Evolutionary conservation across 2,113 vertebrate species (phyloP).

Genomic region (Chitala chitala): DNA sequence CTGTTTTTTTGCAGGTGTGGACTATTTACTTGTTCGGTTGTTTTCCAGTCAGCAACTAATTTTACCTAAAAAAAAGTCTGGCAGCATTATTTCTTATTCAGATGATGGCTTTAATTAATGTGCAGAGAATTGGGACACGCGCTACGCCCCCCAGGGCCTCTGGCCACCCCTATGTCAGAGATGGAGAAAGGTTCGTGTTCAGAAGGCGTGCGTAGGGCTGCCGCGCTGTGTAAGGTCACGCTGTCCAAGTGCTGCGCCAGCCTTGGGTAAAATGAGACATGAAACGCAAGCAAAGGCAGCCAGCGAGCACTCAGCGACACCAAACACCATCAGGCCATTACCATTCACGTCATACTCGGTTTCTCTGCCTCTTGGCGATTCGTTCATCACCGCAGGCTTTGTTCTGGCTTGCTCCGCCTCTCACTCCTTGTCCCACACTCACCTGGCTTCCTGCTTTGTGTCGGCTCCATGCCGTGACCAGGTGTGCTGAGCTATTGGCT

Average conservation of each 20-base stretch:
- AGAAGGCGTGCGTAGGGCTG: too few species aligned
- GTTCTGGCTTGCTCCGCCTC: constrained; percentile 21
- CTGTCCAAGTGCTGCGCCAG: too few species aligned
- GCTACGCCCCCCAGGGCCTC: neutral
- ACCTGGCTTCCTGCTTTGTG: too few species aligned
- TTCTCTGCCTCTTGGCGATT: neutral
- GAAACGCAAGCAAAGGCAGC: too few species aligned
- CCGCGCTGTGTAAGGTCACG: too few species aligned
- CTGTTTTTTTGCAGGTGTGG: neutral
- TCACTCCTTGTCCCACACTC: constrained; percentile 26
- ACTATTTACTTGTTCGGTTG: neutral
- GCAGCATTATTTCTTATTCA: neutral
- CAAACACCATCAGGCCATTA: neutral
- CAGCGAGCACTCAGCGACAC: too few species aligned
- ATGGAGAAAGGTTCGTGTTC: neutral
- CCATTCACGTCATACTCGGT: neutral
- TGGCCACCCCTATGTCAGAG: neutral
- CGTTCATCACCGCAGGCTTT: neutral
- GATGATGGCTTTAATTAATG: constrained; percentile 13
- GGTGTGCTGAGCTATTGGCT: too few species aligned
- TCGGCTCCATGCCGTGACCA: too few species aligned
- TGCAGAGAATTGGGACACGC: constrained; percentile 1
- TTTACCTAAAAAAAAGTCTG: neutral
- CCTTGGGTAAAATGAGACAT: too few species aligned
- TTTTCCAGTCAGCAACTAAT: neutral